Conservation (phyloP, 2,113 vertebrate species). For the Neodontobutis hainanensis region DNA sequence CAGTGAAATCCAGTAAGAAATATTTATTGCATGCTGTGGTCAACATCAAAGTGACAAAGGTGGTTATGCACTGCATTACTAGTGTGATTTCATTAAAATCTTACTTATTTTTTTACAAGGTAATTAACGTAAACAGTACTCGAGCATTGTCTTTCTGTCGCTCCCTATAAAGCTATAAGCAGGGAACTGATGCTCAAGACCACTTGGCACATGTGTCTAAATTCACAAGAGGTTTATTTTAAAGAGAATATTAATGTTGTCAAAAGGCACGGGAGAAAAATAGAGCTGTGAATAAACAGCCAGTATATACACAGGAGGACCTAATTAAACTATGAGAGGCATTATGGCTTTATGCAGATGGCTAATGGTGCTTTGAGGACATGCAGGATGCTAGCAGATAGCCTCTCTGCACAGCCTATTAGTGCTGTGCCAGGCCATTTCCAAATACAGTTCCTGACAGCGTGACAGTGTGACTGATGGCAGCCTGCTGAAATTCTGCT, state of each 20-base stretch:
- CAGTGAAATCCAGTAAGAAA: no score
- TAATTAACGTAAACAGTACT: constrained; percentile 5
- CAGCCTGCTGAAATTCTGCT: constrained; percentile 25
- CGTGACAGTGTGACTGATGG: constrained; percentile 58
- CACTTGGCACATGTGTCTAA: constrained; percentile 3
- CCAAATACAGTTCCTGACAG: constrained; percentile 59
- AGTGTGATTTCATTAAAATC: background rate
- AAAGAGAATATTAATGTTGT: constrained; percentile 33
- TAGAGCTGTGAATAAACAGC: constrained; percentile 22
- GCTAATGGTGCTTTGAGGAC: constrained; percentile 48
- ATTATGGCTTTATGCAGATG: constrained; percentile 51
- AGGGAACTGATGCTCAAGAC: constrained; percentile 16
- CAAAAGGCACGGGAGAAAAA: constrained; percentile 35
- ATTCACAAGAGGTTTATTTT: background rate
- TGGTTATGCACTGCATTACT: background rate
- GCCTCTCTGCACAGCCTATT: constrained; percentile 44
- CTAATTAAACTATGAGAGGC: constrained; percentile 54
- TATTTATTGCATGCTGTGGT: no score
- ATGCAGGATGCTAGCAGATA: constrained; percentile 53
- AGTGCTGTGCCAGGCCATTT: constrained; percentile 47
- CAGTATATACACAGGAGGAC: constrained; percentile 39
- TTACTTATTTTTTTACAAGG: background rate
- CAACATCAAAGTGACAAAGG: no score
- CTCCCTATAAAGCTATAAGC: constrained; percentile 10
- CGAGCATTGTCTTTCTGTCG: constrained; percentile 2